Evolutionary conservation across 1,140 invertebrate species (phyloP), one percentile per base, ranked within the genome.

Genomic region (Caenorhabditis briggsae): DNA sequence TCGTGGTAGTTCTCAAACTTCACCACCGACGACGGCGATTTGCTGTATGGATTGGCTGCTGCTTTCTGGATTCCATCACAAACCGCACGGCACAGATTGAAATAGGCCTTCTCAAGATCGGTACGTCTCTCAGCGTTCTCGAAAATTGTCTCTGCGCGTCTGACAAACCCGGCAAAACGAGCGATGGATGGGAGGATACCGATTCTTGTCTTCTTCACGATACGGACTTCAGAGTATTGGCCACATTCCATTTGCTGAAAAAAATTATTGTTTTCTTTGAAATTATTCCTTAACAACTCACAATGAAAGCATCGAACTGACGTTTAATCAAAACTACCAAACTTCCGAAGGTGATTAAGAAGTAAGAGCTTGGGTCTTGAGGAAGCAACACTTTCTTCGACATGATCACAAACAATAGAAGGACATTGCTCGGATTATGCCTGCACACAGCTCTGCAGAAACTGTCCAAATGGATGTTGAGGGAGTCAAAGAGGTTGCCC

Each of bases 1-100:
- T 96, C 95, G 94, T 99, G 97, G 93, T 96, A 99, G 93, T 99
- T 99, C 94, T 99, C 96, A 95, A 93, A 88, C 59, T 87, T 50
- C 93, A 96, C 96, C 55, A 99, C 95, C 61, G 98, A 96, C 94
- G 98, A 96, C 78, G 95, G 95, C 18, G 97, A 97, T 33, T 97
- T 98, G 94, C 97, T 97, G 85, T 95, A 95, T 93, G 98, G 96
- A 90, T 97, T 96, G 83, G 94, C 94, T 46, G 96, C 95, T 88
- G 96, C 95, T 20, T 95, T 93, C 12, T 95, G 93, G 86, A 98
- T 96, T 83, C 95, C 95, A 89, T 96, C 95, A 93, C 97, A 96
- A 93, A 98, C 96, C n/a, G 95, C 95, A 86, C 94, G 94, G 2
- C 97, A 95, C 82, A 99, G 93, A 93, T 95, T 95, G 11, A 95